A percentile compares a stretch with the other conserved stretches of the same genome.
Conservation (phyloP, 2,888 invertebrate genomes). For the Drosophila prolongata region DNA sequence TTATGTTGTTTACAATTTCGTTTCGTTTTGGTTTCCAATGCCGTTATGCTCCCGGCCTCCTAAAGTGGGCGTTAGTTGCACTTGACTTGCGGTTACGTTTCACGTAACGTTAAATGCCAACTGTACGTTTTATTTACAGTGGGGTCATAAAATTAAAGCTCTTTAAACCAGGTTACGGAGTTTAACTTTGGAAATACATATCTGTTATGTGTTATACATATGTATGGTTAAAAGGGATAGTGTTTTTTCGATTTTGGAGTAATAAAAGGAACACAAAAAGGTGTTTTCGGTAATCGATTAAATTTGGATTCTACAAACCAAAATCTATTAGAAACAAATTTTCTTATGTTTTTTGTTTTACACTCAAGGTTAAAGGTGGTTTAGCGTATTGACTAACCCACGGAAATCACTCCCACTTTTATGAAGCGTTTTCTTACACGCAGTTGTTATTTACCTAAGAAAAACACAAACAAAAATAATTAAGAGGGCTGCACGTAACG, state of each 20-base stretch:
- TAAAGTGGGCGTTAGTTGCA: conserved; percentile 27
- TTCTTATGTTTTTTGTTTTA: no score
- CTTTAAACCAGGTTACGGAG: no score
- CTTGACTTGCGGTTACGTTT: conserved; percentile 33
- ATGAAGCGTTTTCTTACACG: background rate
- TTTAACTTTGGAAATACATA: no score
- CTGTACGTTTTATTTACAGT: background rate
- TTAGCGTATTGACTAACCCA: background rate
- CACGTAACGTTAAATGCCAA: conserved; percentile 5
- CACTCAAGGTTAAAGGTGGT: background rate
- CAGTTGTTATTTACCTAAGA: conserved; percentile 17
- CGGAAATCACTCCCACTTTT: conserved; percentile 3
- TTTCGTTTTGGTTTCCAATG: conserved; percentile 19
- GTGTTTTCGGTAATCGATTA: no score
- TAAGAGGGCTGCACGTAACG: conserved; percentile 34
- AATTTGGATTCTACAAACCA: no score
- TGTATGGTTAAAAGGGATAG: no score
- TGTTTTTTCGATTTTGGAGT: no score
- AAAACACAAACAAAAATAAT: conserved; percentile 12
- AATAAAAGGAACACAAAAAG: no score
- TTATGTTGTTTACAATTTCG: conserved; percentile 19
- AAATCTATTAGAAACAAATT: no score
- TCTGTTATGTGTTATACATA: no score
- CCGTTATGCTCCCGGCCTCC: conserved; percentile 30
- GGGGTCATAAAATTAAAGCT: background rate